Percentiles rank a stretch among this genome's conserved stretches.
phyloP scores from a whole-genome alignment of 2,888 invertebrate species.

The Slavum lentiscoides region DNA sequence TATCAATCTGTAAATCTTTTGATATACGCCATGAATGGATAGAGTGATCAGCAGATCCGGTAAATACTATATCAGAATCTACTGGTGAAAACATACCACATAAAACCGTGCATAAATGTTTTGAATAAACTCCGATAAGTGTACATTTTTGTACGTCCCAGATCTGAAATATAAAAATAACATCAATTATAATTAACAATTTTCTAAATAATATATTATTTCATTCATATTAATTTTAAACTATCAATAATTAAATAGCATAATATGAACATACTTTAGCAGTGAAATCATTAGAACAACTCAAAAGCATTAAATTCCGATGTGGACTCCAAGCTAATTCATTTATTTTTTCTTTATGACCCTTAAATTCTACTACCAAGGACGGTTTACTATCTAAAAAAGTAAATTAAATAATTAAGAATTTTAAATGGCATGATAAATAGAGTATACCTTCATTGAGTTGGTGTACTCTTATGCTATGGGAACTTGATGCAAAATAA shows the following conservation, averaged over 20 bases:
- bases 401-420: constrained; percentile 9
- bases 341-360: constrained; percentile 65
- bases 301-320: constrained; percentile 67
- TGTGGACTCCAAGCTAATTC: constrained; percentile 73
- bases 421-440: not conserved
- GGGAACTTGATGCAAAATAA: constrained; percentile 49
- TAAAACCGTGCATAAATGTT: constrained; percentile 65
- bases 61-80: constrained; percentile 67
- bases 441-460: constrained; percentile 25
- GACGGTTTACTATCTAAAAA: constrained; percentile 50
- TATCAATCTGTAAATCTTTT: constrained; percentile 59
- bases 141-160: constrained; percentile 67
- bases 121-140: constrained; percentile 66
- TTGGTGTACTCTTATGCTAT: constrained; percentile 34
- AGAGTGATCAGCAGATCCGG: constrained; percentile 70
- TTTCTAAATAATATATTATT: not conserved
- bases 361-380: constrained; percentile 57
- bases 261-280: constrained; percentile 65
- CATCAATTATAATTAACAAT: not conserved
- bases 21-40: constrained; percentile 70
- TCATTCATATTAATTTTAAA: not conserved
- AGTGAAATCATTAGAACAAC: constrained; percentile 72
- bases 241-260: not conserved
- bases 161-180: constrained; percentile 61
- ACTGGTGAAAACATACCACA: constrained; percentile 70